These are phyloP conservation scores for Fukomys damarensis DNA, from an alignment of 2,113 vertebrate species.

Conservation along the genomic window DNA sequence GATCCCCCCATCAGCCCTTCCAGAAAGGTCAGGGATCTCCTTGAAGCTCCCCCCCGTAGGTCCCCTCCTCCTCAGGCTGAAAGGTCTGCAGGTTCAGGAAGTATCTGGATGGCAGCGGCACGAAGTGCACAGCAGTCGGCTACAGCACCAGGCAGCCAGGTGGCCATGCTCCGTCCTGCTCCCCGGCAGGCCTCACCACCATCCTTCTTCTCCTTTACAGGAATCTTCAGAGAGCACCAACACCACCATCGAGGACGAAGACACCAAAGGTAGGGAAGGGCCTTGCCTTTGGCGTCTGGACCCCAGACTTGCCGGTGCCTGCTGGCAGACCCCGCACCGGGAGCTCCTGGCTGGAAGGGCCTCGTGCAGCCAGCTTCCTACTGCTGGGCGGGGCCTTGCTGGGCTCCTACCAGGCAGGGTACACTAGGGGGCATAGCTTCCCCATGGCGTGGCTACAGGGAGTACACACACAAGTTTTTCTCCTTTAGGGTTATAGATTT, in stretches of 20 bases:
- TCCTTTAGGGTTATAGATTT: neutral
- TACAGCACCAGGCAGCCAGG: constrained; percentile 61
- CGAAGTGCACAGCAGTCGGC: neutral
- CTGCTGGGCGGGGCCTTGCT: neutral
- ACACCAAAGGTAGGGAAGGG: constrained; percentile 92
- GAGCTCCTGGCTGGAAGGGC: neutral
- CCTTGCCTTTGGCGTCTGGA: neutral
- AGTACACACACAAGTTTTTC: neutral
- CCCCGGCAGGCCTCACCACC: constrained; percentile 59
- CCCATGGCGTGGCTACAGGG: rapidly evolving
- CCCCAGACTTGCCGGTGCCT: neutral
- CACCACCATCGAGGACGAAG: constrained; percentile 98
- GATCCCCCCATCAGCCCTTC: constrained; percentile 71
- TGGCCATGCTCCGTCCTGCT: neutral
- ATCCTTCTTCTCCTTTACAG: constrained; percentile 88
- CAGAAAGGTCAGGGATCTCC: constrained; percentile 80
- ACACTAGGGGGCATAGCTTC: rapidly evolving
- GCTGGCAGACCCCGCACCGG: neutral
- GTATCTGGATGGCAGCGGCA: constrained; percentile 69
- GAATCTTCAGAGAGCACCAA: constrained; percentile 99
- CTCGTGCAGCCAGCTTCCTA: neutral
- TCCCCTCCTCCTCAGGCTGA: constrained; percentile 69
- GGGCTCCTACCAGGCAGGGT: neutral
- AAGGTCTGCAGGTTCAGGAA: constrained; percentile 77
- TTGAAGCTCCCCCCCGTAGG: constrained; percentile 3